Base-by-base conservation (phyloP, 2,797 vertebrate genomes). In the Rhinoraja longicauda region DNA sequence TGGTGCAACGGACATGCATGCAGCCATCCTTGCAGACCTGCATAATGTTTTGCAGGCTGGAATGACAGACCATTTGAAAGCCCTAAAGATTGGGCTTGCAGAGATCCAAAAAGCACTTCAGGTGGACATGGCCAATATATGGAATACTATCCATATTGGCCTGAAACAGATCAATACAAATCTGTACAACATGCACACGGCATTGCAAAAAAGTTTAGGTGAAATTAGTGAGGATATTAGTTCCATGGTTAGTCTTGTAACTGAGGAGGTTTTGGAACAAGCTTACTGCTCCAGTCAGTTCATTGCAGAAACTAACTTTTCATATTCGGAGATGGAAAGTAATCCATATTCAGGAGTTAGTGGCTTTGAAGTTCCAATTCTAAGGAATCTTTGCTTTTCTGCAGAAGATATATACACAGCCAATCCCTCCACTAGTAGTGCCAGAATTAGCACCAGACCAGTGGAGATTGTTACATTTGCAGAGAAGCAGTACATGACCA, bases 101-200 rank as follows among this genome's bases (percentile, higher is more conserved):
- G 90, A 92, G 39, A 92, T 92, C 90, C 70, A 91, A 70, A 75
- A 92, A n/a, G 39, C 90, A 45, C 90, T 92, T 53, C 70, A 73
- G 21, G 29, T 75, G 26, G 70, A 75, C 13, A 75, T 75, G 70
- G 73, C 70, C 70, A 73, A 73, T 75, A 75, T 92, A 92, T 92
- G 90, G 90, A 70, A 45, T 57, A 39, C 70, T 75, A 92, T 73
- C 6, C 39, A 92, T 15, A 32, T 53, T 72, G 90, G 90, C 62
- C 90, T 91, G n/a, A 91, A 72, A 29, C 90, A 91, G 70, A 24
- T 91, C 12, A 64, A 91, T 73, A 26, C 36, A 70, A 91, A 91
- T 21, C 90, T 91, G 64, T 67, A 73, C 39, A 19, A 73, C 7
- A 29, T 92, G 67, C 39, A 75, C 64, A 29, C 10, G 72, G 24